These are phyloP conservation scores for Drosophila bipectinata DNA, from an alignment of 1,140 invertebrate genomes.

Conservation along the genomic window DNA sequence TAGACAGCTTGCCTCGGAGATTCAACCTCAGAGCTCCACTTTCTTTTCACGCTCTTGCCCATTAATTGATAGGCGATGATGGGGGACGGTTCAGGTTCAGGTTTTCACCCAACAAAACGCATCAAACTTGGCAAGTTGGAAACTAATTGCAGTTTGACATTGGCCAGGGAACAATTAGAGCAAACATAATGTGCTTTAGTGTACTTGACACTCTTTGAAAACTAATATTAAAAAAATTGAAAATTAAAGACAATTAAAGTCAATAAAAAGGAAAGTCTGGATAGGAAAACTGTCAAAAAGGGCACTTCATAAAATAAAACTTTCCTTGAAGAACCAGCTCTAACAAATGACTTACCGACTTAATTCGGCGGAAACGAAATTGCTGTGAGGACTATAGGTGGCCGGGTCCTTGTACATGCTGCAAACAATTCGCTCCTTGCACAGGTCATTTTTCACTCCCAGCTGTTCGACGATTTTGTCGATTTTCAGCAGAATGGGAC, in stretches of 20 bases:
- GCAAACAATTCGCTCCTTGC: constrained; percentile 91
- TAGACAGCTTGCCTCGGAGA: constrained; percentile 19
- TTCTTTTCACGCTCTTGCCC: constrained; percentile 73
- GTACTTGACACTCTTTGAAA: not conserved
- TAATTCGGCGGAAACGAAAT: constrained; percentile 91
- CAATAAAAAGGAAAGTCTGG: too few relatives aligned
- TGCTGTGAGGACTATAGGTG: constrained; percentile 91
- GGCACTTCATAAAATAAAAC: too few relatives aligned
- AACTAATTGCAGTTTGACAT: constrained; percentile 49
- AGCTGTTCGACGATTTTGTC: constrained; percentile 90
- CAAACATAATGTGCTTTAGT: constrained; percentile 43
- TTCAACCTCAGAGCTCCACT: constrained; percentile 31
- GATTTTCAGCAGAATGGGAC: constrained; percentile 89
- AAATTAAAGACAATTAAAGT: too few relatives aligned
- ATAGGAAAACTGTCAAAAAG: too few relatives aligned
- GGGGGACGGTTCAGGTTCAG: constrained; percentile 1
- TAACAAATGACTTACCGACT: constrained; percentile 88
- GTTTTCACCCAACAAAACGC: constrained; percentile 41
- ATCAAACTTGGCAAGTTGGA: constrained; percentile 10
- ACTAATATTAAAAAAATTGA: too few relatives aligned
- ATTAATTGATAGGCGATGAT: constrained; percentile 65
- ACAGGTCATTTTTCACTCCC: constrained; percentile 88
- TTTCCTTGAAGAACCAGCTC: not conserved
- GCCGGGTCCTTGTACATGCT: constrained; percentile 92
- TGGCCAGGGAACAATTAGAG: constrained; percentile 63